Conservation (phyloP, 2,888 invertebrate species). For the Amphiduros pacificus region DNA sequence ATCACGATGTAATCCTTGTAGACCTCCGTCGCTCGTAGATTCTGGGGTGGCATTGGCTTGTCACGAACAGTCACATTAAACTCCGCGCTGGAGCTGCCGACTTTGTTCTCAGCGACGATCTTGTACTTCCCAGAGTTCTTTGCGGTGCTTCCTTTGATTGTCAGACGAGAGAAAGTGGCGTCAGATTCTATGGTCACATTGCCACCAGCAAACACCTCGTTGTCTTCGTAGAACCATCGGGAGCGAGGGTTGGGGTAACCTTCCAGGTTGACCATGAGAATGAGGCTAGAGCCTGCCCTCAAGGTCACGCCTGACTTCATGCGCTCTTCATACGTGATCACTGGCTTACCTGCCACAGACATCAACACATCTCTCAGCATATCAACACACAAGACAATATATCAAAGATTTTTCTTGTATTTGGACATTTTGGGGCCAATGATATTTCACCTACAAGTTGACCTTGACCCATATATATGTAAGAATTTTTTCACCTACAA, state of each 20-base stretch:
- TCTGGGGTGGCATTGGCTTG: conserved; percentile 47
- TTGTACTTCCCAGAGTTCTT: conserved; percentile 49
- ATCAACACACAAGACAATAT: too few relatives aligned
- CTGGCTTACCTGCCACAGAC: conserved; percentile 23
- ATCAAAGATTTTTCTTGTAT: too few relatives aligned
- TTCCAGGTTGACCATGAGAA: conserved; percentile 48
- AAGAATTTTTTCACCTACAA: too few relatives aligned
- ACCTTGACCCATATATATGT: too few relatives aligned
- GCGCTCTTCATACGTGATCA: conserved; percentile 21
- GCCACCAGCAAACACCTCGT: conserved; percentile 1
- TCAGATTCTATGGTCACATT: conserved; percentile 17
- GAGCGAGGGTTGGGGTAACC: conserved; percentile 54
- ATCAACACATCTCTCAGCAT: too few relatives aligned
- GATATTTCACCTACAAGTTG: too few relatives aligned
- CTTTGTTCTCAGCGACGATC: conserved; percentile 26
- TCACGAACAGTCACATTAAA: conserved; percentile 22
- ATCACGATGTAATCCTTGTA: conserved; percentile 44
- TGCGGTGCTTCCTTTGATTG: conserved; percentile 27
- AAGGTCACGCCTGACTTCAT: conserved; percentile 17
- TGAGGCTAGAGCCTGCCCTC: conserved; percentile 49
- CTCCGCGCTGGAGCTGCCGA: conserved; percentile 20
- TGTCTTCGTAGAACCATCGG: conserved; percentile 38
- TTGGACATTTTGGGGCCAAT: too few relatives aligned
- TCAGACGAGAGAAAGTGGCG: conserved; percentile 18
- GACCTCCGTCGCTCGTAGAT: conserved; percentile 43